Conservation (phyloP, 1,140 invertebrate genomes). For the Caenorhabditis inopinata region DNA sequence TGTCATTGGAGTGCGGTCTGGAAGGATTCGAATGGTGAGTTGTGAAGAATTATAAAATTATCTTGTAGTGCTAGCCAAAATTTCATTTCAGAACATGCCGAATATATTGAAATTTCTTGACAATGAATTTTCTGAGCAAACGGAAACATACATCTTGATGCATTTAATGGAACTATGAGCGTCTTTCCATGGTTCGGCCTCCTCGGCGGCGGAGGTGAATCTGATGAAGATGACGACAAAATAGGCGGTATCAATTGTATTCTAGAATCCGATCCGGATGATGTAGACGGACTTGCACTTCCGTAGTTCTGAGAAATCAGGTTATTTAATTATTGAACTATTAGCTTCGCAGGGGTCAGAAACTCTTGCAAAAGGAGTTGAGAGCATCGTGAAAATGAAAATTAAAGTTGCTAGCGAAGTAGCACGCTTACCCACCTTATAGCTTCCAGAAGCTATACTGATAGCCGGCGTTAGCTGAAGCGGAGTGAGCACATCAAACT, state of each 20-base stretch:
- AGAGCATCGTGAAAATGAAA: too few species aligned
- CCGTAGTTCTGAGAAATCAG: slow-evolving; percentile 24
- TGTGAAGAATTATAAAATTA: too few species aligned
- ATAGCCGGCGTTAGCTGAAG: slow-evolving; percentile 43
- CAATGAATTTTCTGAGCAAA: neutral
- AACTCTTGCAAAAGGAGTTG: too few species aligned
- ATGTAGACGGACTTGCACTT: neutral
- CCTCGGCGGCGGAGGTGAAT: slow-evolving; percentile 54
- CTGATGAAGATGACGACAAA: slow-evolving; percentile 35
- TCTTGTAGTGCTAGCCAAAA: neutral
- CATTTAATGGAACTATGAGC: slow-evolving; percentile 50
- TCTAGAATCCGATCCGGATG: slow-evolving; percentile 24
- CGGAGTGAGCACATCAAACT: slow-evolving; percentile 54
- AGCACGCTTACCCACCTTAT: slow-evolving; percentile 43
- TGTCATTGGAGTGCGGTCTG: slow-evolving; percentile 47
- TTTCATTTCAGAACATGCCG: neutral
- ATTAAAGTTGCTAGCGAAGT: too few species aligned
- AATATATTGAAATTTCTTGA: neutral
- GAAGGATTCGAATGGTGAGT: slow-evolving; percentile 20
- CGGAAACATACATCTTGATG: slow-evolving; percentile 34
- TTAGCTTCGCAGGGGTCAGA: too few species aligned
- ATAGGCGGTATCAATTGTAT: slow-evolving; percentile 32
- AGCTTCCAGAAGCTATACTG: neutral
- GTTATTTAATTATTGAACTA: too few species aligned
- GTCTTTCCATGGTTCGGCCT: slow-evolving; percentile 48